Evolutionary conservation across 2,888 invertebrate species (phyloP).

Genomic region (Mythimna vitellina): DNA sequence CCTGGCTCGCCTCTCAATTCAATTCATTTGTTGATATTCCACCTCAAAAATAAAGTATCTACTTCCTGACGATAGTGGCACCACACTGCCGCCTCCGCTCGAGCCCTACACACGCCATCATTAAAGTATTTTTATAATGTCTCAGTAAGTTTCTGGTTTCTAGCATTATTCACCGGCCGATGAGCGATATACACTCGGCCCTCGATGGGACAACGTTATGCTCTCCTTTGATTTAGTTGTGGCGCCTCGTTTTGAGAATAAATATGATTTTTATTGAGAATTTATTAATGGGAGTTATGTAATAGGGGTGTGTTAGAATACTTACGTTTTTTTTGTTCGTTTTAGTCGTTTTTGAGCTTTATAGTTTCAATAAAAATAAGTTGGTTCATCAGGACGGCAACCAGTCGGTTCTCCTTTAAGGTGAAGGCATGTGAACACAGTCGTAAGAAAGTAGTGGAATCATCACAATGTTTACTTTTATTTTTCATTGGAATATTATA

Average conservation of each 20-base stretch:
- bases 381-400: no score
- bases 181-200: conserved; percentile 81
- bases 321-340: conserved; percentile 2
- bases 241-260: conserved; percentile 54
- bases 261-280: conserved; percentile 50
- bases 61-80: neutral
- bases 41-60: neutral
- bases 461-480: no score
- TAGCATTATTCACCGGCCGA: conserved; percentile 83
- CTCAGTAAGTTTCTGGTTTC: conserved; percentile 79
- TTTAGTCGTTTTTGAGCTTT: neutral
- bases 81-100: conserved; percentile 60
- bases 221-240: conserved; percentile 53
- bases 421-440: no score
- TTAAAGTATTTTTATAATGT: conserved; percentile 75
- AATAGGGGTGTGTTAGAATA: conserved; percentile 31
- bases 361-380: neutral
- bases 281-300: conserved; percentile 61
- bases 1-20: no score
- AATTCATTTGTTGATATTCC: no score
- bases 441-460: no score
- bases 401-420: no score
- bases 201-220: conserved; percentile 49
- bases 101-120: conserved; percentile 66
- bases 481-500: no score